phyloP scores from a whole-genome alignment of 2,888 invertebrate species.

The Metellina segmentata region DNA sequence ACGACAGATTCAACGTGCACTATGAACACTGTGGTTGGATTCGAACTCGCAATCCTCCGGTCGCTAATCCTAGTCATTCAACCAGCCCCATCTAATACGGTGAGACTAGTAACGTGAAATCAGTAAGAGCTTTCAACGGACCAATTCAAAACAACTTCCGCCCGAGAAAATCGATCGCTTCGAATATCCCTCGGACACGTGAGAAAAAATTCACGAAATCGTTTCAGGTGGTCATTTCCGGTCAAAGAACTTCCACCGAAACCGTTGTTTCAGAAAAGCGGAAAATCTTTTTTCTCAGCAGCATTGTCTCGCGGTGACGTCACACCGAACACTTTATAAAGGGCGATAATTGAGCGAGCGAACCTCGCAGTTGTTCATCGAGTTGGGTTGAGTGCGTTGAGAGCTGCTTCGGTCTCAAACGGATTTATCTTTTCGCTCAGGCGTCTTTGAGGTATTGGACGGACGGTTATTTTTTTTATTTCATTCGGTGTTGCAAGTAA shows the following conservation, averaged over 20 bases:
- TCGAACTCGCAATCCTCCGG: no score
- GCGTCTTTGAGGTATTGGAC: neutral
- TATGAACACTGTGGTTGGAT: no score
- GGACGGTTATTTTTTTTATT: neutral
- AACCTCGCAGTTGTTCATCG: neutral
- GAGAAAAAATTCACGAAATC: neutral
- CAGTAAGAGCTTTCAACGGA: no score
- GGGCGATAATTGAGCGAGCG: neutral
- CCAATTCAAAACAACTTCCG: no score
- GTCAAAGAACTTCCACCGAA: slow-evolving; percentile 17
- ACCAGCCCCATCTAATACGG: no score
- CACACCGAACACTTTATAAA: neutral
- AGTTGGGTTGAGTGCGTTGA: neutral
- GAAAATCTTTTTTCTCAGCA: neutral
- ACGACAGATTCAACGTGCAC: no score
- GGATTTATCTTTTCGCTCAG: neutral
- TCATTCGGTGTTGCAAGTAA: neutral
- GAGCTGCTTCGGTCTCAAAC: neutral
- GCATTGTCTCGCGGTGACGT: neutral
- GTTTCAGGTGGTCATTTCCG: slow-evolving; percentile 33
- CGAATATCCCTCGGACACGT: no score
- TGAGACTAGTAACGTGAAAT: no score
- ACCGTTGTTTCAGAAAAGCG: neutral
- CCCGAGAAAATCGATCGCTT: no score
- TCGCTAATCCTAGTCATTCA: no score